Evolutionary conservation across 2,113 vertebrate genomes (phyloP), one percentile per base, ranked within the genome.

Genomic region (Phycodurus eques): DNA sequence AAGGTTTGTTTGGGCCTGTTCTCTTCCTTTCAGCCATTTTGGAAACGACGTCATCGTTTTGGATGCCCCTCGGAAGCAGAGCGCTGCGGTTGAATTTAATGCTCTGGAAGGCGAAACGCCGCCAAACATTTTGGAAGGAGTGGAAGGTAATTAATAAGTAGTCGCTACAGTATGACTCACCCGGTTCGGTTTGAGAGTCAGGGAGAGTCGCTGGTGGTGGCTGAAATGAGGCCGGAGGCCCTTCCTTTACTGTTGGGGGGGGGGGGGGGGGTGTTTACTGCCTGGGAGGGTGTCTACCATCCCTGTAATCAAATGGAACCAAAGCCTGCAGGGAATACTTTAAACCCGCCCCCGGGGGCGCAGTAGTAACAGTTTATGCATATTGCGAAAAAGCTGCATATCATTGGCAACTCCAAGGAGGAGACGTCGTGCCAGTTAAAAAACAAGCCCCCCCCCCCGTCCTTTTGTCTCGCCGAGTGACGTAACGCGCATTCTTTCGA

Each of bases 211-310:
- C 59, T 68, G 71, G 69, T 65, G 68, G 68, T 61, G 73, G 8
- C 62, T 27, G 43, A 57, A 70, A 74, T 49, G 53, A 60, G 59
- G 73, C 80, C 74, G 43, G 66, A 70, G 68, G 71, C 49, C 54
- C 73, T 75, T 78, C 49, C 76, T 73, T n/a, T 67, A 61, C 68
- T 68, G 44, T 49, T 1, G 27, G 27, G 27, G 59, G 20, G 49
- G 53, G 27, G 27, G 27, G 27, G 59, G 20, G 49, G 53, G 71
- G 56, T 49, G 56, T 81, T 79, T 33, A 68, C 35, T 39, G 35
- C 35, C 35, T 39, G 68, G 80, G 74, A 88, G 85, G 71, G 57
- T 47, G 79, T 39, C 57, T 15, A n/a, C 59, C 43, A 61, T 43
- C 60, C 42, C 47, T 81, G 46, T 67, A 67, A 70, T 67, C 62